Conservation (phyloP, 2,113 vertebrate species). For the Cyanoderma ruficeps region DNA sequence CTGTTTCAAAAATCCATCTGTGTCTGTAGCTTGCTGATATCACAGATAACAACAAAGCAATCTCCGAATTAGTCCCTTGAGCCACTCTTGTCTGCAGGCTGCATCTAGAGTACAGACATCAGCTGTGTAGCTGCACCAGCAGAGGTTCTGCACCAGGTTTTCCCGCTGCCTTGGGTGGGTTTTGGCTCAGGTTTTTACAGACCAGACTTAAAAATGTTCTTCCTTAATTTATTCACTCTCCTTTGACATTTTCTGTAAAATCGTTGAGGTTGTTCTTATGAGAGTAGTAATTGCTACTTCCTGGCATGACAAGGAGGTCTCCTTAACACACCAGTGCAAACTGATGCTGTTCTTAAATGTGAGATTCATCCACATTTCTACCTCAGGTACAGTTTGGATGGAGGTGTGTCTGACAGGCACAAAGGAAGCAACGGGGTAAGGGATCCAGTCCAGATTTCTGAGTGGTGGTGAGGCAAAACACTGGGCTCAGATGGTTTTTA, state of each 20-base stretch:
- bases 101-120: neutral
- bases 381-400: neutral
- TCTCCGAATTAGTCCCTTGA: neutral
- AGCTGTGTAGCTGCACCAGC: neutral
- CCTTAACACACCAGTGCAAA: neutral
- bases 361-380: neutral
- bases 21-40: neutral
- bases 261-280: slow-evolving; percentile 82
- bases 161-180: neutral
- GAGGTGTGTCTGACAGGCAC: neutral
- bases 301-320: slow-evolving; percentile 32
- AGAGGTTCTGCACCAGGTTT: neutral
- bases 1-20: neutral
- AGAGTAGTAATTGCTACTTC: slow-evolving; percentile 79
- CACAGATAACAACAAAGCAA: neutral
- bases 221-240: neutral
- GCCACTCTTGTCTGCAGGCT: neutral
- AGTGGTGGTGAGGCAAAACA: neutral
- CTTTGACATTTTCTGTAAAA: slow-evolving; percentile 59
- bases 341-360: neutral
- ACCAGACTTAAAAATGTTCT: neutral
- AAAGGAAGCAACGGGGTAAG: neutral
- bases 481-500: neutral
- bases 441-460: neutral
- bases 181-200: neutral